Evolutionary conservation across 2,888 invertebrate genomes (phyloP).

Genomic region (Eilema griseolum): DNA sequence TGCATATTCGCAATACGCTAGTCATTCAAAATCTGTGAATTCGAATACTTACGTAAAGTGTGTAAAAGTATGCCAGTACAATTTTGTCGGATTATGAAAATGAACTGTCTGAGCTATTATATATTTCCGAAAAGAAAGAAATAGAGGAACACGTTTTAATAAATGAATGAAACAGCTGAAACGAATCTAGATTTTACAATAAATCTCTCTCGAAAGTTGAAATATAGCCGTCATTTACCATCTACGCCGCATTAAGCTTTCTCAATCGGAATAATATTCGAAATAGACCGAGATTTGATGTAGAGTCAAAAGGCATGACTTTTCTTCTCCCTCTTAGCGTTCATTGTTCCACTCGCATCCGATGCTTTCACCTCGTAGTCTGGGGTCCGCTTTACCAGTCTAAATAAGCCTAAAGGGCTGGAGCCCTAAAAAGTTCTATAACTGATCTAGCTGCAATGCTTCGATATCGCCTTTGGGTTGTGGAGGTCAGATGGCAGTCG

Average conservation of each 20-base stretch:
- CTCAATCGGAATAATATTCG: background rate
- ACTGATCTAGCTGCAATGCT: no score
- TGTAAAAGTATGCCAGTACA: background rate
- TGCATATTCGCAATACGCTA: background rate
- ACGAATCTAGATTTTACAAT: background rate
- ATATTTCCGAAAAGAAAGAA: background rate
- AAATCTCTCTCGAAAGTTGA: background rate
- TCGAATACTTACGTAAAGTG: background rate
- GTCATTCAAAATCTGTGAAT: background rate
- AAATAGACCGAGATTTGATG: background rate
- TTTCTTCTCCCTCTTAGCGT: no score
- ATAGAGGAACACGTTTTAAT: background rate
- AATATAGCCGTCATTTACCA: conserved; percentile 2
- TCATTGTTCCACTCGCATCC: no score
- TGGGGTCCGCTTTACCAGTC: no score
- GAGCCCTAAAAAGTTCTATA: no score
- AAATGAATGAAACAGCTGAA: background rate
- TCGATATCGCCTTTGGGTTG: no score
- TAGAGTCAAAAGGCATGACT: background rate
- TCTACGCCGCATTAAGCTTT: conserved; percentile 3
- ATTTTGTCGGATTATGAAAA: background rate
- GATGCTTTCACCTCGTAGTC: no score
- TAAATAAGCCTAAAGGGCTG: no score
- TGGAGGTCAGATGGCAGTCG: no score
- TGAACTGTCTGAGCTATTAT: background rate